phyloP scores from a whole-genome alignment of 2,888 invertebrate genomes.

The Phortica okadai region DNA sequence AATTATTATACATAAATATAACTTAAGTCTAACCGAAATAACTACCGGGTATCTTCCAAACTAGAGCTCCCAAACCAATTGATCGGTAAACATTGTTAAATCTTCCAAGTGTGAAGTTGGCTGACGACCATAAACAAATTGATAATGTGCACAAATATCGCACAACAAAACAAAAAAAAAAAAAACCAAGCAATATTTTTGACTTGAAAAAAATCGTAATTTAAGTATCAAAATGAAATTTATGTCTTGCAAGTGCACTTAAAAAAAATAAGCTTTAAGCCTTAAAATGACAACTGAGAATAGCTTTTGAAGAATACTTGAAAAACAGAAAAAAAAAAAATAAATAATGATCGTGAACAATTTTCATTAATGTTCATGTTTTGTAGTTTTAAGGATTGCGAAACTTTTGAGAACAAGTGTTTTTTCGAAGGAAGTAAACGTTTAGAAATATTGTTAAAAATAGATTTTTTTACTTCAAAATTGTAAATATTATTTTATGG shows the following conservation, averaged over 20 bases:
- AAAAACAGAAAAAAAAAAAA: neutral
- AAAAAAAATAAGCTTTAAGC: neutral
- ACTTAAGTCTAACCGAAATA: neutral
- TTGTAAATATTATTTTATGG: neutral
- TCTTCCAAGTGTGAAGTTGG: neutral
- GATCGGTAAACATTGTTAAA: neutral
- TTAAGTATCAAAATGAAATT: neutral
- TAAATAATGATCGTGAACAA: neutral
- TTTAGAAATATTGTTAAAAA: too few species aligned
- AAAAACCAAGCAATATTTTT: neutral
- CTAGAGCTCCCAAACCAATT: neutral
- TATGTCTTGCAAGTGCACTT: neutral
- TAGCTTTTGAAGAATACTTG: too few species aligned
- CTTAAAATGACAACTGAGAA: neutral
- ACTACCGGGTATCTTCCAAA: neutral
- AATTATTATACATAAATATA: neutral
- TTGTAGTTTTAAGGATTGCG: neutral
- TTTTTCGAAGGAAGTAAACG: too few species aligned
- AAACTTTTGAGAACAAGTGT: neutral
- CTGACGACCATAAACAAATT: neutral
- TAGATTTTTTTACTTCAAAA: neutral
- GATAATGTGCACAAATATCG: neutral
- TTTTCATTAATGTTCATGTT: neutral
- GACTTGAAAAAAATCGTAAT: neutral
- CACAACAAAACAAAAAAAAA: neutral